Evolutionary conservation across 2,797 vertebrate genomes (phyloP).

Genomic region (Catamblyrhynchus diadema): DNA sequence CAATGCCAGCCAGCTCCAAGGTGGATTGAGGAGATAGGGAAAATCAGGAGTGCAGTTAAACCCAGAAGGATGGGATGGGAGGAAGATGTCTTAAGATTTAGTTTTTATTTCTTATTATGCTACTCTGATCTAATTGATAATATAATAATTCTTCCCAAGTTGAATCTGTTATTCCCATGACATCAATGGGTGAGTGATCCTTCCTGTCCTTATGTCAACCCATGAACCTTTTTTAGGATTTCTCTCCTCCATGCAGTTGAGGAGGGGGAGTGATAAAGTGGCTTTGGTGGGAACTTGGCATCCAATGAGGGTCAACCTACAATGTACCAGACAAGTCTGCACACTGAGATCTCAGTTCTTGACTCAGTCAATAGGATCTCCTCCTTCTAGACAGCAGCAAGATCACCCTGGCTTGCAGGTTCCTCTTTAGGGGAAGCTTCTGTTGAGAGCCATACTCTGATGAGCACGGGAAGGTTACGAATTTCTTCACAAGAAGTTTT

Average conservation of each 20-base stretch:
- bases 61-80: neutral
- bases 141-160: neutral
- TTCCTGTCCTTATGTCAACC: neutral
- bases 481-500: neutral
- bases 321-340: neutral
- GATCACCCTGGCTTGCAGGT: neutral
- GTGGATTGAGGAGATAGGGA: neutral
- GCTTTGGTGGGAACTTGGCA: neutral
- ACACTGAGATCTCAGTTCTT: rapidly evolving
- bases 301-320: neutral
- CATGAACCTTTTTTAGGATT: neutral
- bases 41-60: neutral
- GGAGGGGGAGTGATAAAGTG: neutral
- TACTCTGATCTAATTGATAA: neutral
- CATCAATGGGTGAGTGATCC: neutral
- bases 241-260: neutral
- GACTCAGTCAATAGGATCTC: neutral
- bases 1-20: neutral
- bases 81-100: neutral
- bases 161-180: neutral
- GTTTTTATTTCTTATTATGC: neutral
- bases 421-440: neutral
- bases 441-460: neutral
- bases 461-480: neutral
- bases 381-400: neutral